phyloP scores from a whole-genome alignment of 2,797 vertebrate genomes.

The Yasuhikotakia modesta region DNA sequence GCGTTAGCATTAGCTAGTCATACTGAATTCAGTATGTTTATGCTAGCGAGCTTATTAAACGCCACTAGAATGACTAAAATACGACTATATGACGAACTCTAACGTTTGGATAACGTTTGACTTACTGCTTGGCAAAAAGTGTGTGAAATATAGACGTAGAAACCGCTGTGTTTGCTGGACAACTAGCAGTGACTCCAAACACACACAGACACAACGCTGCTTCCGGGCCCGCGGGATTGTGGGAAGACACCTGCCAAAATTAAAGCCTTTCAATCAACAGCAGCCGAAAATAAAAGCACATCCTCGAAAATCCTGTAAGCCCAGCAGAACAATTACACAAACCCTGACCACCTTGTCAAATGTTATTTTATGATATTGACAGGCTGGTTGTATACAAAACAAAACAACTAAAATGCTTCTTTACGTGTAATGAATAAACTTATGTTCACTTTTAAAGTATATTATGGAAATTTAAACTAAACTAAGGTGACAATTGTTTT shows the following conservation, averaged over 20 bases:
- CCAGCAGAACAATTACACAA: too few species aligned
- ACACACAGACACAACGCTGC: slow-evolving; percentile 30
- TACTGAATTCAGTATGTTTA: too few species aligned
- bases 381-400: too few species aligned
- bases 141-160: not conserved
- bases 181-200: slow-evolving; percentile 26
- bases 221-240: slow-evolving; percentile 33
- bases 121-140: slow-evolving; percentile 1
- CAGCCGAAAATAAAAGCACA: not conserved
- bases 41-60: not conserved
- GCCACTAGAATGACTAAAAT: not conserved
- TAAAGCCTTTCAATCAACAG: slow-evolving; percentile 9
- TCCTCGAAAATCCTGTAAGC: too few species aligned
- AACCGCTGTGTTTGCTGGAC: slow-evolving; percentile 1
- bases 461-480: too few species aligned
- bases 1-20: slow-evolving; percentile 23
- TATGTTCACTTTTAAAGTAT: too few species aligned
- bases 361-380: too few species aligned
- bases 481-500: too few species aligned
- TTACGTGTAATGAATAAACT: too few species aligned
- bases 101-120: not conserved
- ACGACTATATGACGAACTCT: too few species aligned
- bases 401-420: too few species aligned
- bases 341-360: too few species aligned
- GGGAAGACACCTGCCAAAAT: slow-evolving; percentile 41